A percentile compares a stretch with the other conserved stretches of the same genome.
Evolutionary conservation across 2,888 invertebrate species (phyloP).

Genomic region (Charanyca ferruginea): DNA sequence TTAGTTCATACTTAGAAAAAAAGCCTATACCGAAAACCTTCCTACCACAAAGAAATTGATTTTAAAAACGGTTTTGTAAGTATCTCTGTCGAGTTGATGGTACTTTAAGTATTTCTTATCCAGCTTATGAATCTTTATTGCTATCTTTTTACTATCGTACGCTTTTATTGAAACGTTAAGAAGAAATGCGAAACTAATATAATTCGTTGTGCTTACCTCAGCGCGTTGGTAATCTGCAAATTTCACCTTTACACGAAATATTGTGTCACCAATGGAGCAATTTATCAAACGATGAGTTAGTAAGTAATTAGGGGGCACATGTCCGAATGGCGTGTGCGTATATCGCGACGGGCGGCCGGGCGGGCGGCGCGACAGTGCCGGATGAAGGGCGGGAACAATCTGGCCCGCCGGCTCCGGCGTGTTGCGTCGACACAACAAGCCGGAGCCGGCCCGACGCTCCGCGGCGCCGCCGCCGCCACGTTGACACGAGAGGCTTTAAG

Average conservation of each 20-base stretch:
- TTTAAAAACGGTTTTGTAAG: constrained; percentile 12
- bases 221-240: constrained; percentile 62
- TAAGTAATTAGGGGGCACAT: constrained; percentile 68
- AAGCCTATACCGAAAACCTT: no score
- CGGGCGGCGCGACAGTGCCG: constrained; percentile 73
- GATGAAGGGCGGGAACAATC: constrained; percentile 75
- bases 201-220: constrained; percentile 69
- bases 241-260: constrained; percentile 65
- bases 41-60: background rate
- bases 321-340: constrained; percentile 61
- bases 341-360: constrained; percentile 61
- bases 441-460: constrained; percentile 32
- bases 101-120: constrained; percentile 60
- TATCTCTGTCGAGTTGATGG: constrained; percentile 29
- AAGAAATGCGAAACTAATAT: constrained; percentile 64
- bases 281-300: constrained; percentile 65
- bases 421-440: constrained; percentile 37
- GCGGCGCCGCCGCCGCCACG: constrained; percentile 58
- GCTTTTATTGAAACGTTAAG: constrained; percentile 73
- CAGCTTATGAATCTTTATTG: constrained; percentile 73
- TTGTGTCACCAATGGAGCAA: constrained; percentile 66
- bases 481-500: constrained; percentile 45
- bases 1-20: background rate
- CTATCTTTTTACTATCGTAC: constrained; percentile 71
- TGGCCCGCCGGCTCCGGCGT: constrained; percentile 65